Evolutionary conservation across 2,888 invertebrate genomes (phyloP).

Genomic region (Aporophyla nigra): DNA sequence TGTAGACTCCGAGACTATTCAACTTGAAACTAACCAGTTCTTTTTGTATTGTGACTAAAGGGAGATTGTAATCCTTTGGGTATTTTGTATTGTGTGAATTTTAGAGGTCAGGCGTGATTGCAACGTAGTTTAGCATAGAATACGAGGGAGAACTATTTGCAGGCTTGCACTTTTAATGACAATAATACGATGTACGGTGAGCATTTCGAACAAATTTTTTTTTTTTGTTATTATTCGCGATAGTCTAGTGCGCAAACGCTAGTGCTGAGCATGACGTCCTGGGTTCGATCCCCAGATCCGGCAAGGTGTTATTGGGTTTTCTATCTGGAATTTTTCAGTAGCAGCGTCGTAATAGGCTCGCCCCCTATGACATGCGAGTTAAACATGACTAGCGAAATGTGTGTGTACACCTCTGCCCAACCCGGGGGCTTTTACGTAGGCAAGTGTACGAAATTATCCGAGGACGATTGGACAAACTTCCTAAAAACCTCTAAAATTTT

Average conservation of each 20-base stretch:
- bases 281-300: too few species aligned
- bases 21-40: conserved; percentile 67
- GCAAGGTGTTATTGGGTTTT: too few species aligned
- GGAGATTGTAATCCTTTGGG: conserved; percentile 24
- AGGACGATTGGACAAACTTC: neutral
- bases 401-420: too few species aligned
- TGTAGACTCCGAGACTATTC: conserved; percentile 63
- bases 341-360: too few species aligned
- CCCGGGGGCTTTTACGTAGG: neutral
- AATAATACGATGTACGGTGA: neutral
- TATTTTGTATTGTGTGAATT: neutral
- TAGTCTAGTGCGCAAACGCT: too few species aligned
- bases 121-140: neutral
- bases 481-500: neutral
- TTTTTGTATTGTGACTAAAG: conserved; percentile 11
- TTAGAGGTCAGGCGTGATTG: conserved; percentile 15
- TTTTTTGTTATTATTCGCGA: too few species aligned
- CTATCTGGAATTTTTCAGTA: too few species aligned
- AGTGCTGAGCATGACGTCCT: too few species aligned
- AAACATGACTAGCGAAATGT: too few species aligned
- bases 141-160: conserved; percentile 1
- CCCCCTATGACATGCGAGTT: too few species aligned
- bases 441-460: neutral
- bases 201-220: neutral
- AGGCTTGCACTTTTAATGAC: neutral